A percentile compares a stretch with the other conserved stretches of the same genome.
phyloP scores from a whole-genome alignment of 2,113 vertebrate species.

The Oryzias melastigma region DNA sequence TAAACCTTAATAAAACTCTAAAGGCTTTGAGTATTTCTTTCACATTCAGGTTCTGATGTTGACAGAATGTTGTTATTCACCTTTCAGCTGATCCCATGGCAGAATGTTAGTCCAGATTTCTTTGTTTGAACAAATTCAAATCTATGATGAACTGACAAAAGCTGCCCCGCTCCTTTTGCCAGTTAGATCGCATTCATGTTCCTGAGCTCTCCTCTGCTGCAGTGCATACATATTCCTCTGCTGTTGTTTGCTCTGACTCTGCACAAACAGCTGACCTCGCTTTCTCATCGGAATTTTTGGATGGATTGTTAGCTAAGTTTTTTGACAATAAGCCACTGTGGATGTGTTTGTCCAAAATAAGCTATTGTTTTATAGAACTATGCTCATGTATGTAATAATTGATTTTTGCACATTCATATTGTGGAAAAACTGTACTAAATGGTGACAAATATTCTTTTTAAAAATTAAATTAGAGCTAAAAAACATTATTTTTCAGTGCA shows the following conservation, averaged over 20 bases:
- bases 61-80: no score
- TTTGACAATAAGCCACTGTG: conserved; percentile 23
- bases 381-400: conserved; percentile 5
- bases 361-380: conserved; percentile 5
- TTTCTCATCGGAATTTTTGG: conserved; percentile 19
- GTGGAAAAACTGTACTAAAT: no score
- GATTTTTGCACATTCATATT: neutral
- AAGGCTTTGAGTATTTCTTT: no score
- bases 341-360: conserved; percentile 32
- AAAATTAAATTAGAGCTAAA: neutral
- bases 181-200: conserved; percentile 2
- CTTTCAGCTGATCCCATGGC: neutral
- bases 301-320: conserved; percentile 28
- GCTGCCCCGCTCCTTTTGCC: neutral
- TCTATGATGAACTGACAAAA: conserved; percentile 4
- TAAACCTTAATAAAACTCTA: no score
- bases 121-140: conserved; percentile 7
- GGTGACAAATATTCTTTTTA: no score
- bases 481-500: neutral
- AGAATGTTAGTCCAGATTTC: neutral
- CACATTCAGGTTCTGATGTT: no score
- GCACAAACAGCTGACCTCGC: conserved; percentile 36
- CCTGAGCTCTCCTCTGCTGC: conserved; percentile 6
- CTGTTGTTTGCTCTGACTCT: conserved; percentile 45
- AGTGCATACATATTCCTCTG: conserved; percentile 21